These are phyloP conservation scores for Mesoligia furuncula DNA, from an alignment of 2,888 invertebrate genomes.

Conservation along the genomic window DNA sequence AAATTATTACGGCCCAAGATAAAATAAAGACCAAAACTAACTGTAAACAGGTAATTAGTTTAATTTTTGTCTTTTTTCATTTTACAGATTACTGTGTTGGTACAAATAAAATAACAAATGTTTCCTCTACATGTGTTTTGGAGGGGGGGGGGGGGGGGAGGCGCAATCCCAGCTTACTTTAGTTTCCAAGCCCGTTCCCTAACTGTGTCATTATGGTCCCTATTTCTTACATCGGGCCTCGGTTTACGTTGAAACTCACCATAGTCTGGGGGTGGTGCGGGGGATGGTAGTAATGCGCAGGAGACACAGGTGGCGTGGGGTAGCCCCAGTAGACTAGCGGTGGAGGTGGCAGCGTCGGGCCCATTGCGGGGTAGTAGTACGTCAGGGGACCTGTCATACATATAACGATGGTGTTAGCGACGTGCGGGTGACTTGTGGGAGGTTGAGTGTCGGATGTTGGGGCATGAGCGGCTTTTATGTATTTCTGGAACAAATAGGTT, in stretches of 20 bases:
- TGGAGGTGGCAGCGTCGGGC: conserved; percentile 91
- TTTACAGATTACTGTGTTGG: neutral
- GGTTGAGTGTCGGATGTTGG: neutral
- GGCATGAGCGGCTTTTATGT: conserved; percentile 15
- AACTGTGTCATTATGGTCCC: neutral
- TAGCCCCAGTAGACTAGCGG: conserved; percentile 97
- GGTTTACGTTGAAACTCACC: conserved; percentile 73
- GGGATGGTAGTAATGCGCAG: conserved; percentile 95
- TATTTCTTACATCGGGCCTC: conserved; percentile 20
- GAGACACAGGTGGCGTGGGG: conserved; percentile 98
- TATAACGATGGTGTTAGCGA: conserved; percentile 33
- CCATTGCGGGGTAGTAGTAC: conserved; percentile 89
- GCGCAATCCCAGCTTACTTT: neutral
- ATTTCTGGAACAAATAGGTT: conserved; percentile 1
- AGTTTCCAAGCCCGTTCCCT: conserved; percentile 26
- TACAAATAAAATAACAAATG: neutral
- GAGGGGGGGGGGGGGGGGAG: conserved; percentile 50
- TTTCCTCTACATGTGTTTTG: neutral
- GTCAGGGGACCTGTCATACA: conserved; percentile 86
- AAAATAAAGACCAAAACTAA: neutral
- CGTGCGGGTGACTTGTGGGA: neutral
- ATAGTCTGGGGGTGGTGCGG: conserved; percentile 89
- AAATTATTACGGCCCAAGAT: conserved; percentile 53
- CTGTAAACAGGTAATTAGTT: neutral
- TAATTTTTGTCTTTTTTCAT: neutral